Conservation (phyloP, 2,113 vertebrate species). For the Rhineura floridana region DNA sequence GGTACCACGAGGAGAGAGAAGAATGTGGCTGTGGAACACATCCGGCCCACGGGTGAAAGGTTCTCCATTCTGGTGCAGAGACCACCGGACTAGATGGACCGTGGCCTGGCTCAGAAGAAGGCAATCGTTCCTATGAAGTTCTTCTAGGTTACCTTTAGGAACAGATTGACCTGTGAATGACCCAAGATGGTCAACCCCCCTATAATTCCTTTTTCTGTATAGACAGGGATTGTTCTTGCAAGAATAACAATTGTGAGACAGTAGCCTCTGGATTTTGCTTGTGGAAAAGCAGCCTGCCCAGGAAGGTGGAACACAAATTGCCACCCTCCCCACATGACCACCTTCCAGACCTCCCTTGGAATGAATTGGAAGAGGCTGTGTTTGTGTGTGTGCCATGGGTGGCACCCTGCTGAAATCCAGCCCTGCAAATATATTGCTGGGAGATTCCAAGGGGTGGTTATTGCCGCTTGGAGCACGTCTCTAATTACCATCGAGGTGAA, state of each 20-base stretch:
- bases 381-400: too few relatives aligned
- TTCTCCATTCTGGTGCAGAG: too few relatives aligned
- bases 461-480: background rate
- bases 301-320: accelerated
- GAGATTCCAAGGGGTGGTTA: background rate
- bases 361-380: background rate
- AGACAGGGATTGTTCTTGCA: background rate
- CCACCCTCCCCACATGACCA: accelerated
- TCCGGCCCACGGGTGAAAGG: too few relatives aligned
- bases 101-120: too few relatives aligned
- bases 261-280: too few relatives aligned
- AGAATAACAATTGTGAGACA: too few relatives aligned
- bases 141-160: background rate
- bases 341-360: too few relatives aligned
- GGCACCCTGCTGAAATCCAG: background rate
- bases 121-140: background rate
- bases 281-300: too few relatives aligned
- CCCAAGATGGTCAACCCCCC: too few relatives aligned
- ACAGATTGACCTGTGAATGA: background rate
- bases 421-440: background rate
- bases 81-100: too few relatives aligned
- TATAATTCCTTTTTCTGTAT: background rate
- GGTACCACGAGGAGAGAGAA: too few relatives aligned
- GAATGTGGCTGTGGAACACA: too few relatives aligned
- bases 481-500: constrained; percentile 73